These are phyloP conservation scores for Sarcophaga rosellei DNA, from an alignment of 2,888 invertebrate genomes.

Conservation along the genomic window DNA sequence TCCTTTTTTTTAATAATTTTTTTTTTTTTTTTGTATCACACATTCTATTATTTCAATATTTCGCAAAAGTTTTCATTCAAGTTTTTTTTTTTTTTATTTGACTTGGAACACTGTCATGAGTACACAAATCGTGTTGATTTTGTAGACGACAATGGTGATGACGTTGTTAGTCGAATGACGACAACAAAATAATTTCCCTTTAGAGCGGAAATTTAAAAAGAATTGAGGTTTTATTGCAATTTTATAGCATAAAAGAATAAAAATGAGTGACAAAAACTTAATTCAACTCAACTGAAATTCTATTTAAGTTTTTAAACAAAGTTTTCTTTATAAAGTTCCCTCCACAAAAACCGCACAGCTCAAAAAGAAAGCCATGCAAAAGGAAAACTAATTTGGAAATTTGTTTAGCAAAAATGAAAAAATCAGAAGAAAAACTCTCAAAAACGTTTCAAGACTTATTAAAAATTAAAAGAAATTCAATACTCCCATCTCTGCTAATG, in stretches of 20 bases:
- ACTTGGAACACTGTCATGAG: slow-evolving; percentile 41
- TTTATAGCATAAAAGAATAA: background rate
- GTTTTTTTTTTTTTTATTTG: slow-evolving; percentile 10
- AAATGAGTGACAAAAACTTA: background rate
- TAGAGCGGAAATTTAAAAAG: slow-evolving; percentile 47
- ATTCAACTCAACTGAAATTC: background rate
- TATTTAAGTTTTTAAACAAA: background rate
- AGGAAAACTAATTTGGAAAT: slow-evolving; percentile 16
- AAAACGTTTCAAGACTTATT: background rate
- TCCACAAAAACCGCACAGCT: background rate
- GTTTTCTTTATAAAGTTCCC: background rate
- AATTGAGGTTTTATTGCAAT: slow-evolving; percentile 41
- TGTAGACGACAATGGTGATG: slow-evolving; percentile 27
- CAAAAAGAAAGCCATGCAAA: background rate
- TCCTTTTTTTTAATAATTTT: slow-evolving; percentile 26
- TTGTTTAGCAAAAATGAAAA: background rate
- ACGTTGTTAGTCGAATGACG: background rate
- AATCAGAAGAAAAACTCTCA: background rate
- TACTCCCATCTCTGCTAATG: background rate
- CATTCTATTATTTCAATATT: background rate
- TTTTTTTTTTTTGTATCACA: no score
- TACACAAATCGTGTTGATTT: background rate
- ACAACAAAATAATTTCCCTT: slow-evolving; percentile 48
- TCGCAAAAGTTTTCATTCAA: slow-evolving; percentile 5
- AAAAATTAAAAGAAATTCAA: background rate